These are phyloP conservation scores for Myrmecophaga tridactyla DNA, from an alignment of 2,113 vertebrate species.

Conservation along the genomic window DNA sequence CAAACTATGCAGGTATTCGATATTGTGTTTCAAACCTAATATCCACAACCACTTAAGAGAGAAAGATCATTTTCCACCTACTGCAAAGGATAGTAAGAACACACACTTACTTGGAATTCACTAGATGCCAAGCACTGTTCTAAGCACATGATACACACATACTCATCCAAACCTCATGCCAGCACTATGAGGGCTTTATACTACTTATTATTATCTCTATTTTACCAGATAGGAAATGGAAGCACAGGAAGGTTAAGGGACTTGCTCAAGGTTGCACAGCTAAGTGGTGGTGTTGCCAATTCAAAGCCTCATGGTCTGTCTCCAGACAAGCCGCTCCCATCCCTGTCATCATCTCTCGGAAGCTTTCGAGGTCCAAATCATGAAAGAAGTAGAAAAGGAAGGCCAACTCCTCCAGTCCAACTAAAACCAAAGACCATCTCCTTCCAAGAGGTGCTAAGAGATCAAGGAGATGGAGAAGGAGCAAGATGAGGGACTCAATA, in stretches of 20 bases:
- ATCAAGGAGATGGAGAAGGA: not conserved
- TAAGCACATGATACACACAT: not conserved
- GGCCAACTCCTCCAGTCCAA: not conserved
- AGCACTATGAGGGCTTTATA: not conserved
- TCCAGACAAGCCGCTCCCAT: fast-evolving
- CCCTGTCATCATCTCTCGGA: fast-evolving
- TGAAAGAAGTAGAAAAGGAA: fast-evolving
- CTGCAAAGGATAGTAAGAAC: not conserved
- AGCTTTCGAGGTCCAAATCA: not conserved
- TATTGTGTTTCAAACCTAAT: not conserved
- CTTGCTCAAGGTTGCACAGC: not conserved
- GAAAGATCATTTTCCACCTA: not conserved
- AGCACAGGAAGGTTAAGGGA: not conserved
- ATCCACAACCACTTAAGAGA: not conserved
- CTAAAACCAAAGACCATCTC: no score
- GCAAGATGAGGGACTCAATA: not conserved
- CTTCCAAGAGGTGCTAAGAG: not conserved
- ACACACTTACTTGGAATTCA: not conserved
- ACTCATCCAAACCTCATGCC: not conserved
- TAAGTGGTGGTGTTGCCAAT: no score
- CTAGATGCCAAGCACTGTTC: not conserved
- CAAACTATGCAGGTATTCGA: not conserved
- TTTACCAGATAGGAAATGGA: not conserved
- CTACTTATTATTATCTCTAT: not conserved
- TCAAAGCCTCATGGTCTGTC: not conserved